A percentile compares a stretch with the other conserved stretches of the same genome.
Evolutionary conservation across 2,113 vertebrate genomes (phyloP).

Genomic region (Seriola aureovittata): DNA sequence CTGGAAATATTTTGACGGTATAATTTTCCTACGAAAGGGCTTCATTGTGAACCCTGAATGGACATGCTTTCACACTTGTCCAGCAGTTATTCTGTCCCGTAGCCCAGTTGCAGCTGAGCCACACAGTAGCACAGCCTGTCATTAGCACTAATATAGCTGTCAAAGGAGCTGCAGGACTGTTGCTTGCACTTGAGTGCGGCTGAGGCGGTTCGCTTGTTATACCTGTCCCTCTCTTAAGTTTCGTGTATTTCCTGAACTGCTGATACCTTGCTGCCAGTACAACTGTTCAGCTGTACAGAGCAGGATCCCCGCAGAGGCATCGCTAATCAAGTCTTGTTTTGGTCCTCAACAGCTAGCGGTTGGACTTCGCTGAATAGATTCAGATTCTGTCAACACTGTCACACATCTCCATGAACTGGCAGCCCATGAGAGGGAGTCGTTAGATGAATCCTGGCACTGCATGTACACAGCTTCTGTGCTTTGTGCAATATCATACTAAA

Average conservation of each 20-base stretch:
- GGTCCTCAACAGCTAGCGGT: slow-evolving; percentile 53
- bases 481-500: slow-evolving; percentile 24
- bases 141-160: slow-evolving; percentile 83
- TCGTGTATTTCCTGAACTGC: slow-evolving; percentile 49
- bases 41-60: slow-evolving; percentile 33
- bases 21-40: slow-evolving; percentile 51
- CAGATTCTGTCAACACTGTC: slow-evolving; percentile 59
- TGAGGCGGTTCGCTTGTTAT: slow-evolving; percentile 41
- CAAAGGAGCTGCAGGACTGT: slow-evolving; percentile 63
- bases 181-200: slow-evolving; percentile 37
- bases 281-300: slow-evolving; percentile 50
- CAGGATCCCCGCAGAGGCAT: slow-evolving; percentile 58
- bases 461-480: slow-evolving; percentile 5
- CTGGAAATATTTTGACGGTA: slow-evolving; percentile 17
- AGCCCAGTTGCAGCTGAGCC: slow-evolving; percentile 70
- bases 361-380: slow-evolving; percentile 58
- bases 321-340: slow-evolving; percentile 69
- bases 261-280: slow-evolving; percentile 56
- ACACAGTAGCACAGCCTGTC: slow-evolving; percentile 70
- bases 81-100: slow-evolving; percentile 60
- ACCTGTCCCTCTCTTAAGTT: slow-evolving; percentile 49
- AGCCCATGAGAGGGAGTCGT: slow-evolving; percentile 53
- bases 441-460: slow-evolving; percentile 34
- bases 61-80: slow-evolving; percentile 9
- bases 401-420: slow-evolving; percentile 55